Evolutionary conservation across 2,113 vertebrate genomes (phyloP).

Genomic region (Circaetus gallicus): DNA sequence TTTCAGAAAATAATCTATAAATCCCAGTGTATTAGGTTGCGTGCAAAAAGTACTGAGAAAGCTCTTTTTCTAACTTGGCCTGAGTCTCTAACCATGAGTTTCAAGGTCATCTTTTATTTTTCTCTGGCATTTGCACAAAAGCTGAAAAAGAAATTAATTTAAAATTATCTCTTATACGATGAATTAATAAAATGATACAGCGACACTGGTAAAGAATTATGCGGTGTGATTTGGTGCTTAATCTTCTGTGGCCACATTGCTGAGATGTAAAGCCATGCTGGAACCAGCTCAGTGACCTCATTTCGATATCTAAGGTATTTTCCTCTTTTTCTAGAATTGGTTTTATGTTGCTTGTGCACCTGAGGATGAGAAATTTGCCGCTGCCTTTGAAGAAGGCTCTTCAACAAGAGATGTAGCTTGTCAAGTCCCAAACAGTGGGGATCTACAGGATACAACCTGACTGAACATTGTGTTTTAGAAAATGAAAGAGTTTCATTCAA

Average conservation of each 20-base stretch:
- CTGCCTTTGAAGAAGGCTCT: neutral
- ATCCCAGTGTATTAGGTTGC: neutral
- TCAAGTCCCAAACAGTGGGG: neutral
- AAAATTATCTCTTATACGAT: neutral
- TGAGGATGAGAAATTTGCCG: neutral
- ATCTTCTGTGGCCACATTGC: conserved; percentile 20
- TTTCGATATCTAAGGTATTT: neutral
- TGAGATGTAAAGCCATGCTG: neutral
- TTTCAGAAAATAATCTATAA: neutral
- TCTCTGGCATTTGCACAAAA: conserved; percentile 14
- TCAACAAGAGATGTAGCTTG: neutral
- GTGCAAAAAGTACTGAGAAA: neutral
- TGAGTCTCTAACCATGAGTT: neutral
- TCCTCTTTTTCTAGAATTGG: neutral
- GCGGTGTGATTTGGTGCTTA: conserved; percentile 1
- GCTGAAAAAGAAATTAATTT: neutral
- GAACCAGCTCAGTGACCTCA: neutral
- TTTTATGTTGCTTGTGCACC: neutral
- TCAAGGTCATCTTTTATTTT: conserved; percentile 43
- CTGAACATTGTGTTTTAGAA: neutral
- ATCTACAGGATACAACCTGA: neutral
- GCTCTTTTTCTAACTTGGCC: neutral
- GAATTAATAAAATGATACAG: conserved; percentile 44
- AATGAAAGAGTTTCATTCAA: neutral
- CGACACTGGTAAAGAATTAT: conserved; percentile 24